Evolutionary conservation across 2,888 invertebrate species (phyloP).

Genomic region (Alloplasta piceator): DNA sequence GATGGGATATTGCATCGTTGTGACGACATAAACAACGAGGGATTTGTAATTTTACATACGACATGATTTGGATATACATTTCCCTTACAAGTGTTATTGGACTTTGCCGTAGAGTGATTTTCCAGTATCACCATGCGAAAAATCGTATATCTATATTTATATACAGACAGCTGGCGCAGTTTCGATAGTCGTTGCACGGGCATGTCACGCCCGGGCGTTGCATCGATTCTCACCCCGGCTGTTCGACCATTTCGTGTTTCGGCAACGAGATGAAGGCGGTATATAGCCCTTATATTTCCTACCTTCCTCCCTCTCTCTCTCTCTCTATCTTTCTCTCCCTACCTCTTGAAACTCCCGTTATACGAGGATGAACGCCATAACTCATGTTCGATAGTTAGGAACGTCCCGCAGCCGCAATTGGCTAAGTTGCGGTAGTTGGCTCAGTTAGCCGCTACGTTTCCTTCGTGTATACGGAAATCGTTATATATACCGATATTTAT

Average conservation of each 20-base stretch:
- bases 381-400: conserved; percentile 81
- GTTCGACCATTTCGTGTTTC: conserved; percentile 34
- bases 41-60: no score
- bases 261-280: conserved; percentile 57
- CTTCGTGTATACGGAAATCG: conserved; percentile 62
- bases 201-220: conserved; percentile 62
- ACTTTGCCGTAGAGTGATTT: conserved; percentile 35
- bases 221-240: conserved; percentile 59
- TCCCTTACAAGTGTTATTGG: conserved; percentile 14
- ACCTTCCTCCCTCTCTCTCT: background rate
- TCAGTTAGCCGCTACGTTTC: conserved; percentile 65
- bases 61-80: background rate
- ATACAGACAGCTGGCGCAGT: conserved; percentile 50
- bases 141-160: conserved; percentile 4
- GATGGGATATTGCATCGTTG: background rate
- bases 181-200: conserved; percentile 46
- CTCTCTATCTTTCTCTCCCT: no score
- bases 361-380: conserved; percentile 74
- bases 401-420: conserved; percentile 80
- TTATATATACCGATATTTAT: conserved; percentile 4
- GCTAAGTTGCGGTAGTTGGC: conserved; percentile 76
- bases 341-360: conserved; percentile 22
- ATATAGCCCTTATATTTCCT: background rate
- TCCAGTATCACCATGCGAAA: background rate
- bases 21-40: background rate